Conservation (phyloP, 1,140 invertebrate genomes). For the Danaus plexippus region DNA sequence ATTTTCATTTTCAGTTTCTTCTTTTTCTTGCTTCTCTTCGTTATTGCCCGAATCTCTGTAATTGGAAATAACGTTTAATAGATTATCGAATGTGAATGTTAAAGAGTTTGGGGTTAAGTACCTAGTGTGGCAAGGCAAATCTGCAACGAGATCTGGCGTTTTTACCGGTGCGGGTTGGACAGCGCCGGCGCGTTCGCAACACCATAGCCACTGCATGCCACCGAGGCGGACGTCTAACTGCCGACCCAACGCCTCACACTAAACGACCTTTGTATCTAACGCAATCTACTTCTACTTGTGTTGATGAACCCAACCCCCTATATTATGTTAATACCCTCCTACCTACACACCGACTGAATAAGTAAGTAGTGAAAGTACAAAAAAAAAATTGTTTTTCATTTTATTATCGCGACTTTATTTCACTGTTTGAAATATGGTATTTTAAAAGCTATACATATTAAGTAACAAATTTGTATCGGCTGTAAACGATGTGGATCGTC, state of each 20-base stretch:
- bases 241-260: conserved; percentile 23
- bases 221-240: conserved; percentile 51
- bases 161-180: conserved; percentile 34
- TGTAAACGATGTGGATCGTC: conserved; percentile 46
- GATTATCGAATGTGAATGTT: conserved; percentile 3
- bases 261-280: conserved; percentile 8
- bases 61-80: conserved; percentile 29
- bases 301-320: conserved; percentile 55
- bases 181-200: conserved; percentile 34
- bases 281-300: conserved; percentile 44
- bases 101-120: conserved; percentile 26
- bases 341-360: too few relatives aligned
- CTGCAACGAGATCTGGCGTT: conserved; percentile 57
- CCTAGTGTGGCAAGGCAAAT: conserved; percentile 55
- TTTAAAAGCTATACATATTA: too few relatives aligned
- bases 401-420: too few relatives aligned
- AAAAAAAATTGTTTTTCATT: too few relatives aligned
- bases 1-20: conserved; percentile 13
- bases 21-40: conserved; percentile 20
- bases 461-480: conserved; percentile 21
- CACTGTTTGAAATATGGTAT: too few relatives aligned
- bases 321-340: conserved; percentile 32
- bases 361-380: too few relatives aligned
- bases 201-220: conserved; percentile 64
- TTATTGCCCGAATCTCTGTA: conserved; percentile 49